Conservation (phyloP, 2,888 invertebrate genomes). For the Leptopilina drosophilae region DNA sequence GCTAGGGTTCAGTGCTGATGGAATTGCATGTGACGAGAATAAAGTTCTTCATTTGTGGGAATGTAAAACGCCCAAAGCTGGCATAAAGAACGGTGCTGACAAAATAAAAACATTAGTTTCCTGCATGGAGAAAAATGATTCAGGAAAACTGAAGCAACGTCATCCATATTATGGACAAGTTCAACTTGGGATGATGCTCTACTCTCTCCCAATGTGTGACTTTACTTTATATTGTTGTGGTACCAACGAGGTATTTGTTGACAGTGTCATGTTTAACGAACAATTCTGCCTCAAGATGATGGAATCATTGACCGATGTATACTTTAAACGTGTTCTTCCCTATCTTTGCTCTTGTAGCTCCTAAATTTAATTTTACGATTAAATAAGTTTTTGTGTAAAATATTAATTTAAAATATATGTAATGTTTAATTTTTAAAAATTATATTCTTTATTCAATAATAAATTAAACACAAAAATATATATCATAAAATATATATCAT, state of each 20-base stretch:
- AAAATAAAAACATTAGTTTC: slow-evolving; percentile 6
- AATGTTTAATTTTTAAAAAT: background rate
- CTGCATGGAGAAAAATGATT: background rate
- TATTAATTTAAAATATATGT: background rate
- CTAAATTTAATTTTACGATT: background rate
- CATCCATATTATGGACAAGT: background rate
- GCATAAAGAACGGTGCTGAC: background rate
- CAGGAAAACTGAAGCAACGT: slow-evolving; percentile 1
- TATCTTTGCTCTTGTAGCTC: background rate
- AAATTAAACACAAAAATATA: slow-evolving; percentile 1
- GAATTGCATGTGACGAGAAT: background rate
- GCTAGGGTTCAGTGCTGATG: background rate
- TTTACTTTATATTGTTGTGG: background rate
- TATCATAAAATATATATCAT: background rate
- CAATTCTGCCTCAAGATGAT: background rate
- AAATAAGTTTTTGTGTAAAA: background rate
- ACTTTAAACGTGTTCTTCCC: background rate
- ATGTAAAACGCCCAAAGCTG: background rate
- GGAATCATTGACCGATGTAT: background rate
- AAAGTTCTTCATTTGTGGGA: background rate
- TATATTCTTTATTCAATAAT: background rate
- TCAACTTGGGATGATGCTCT: background rate
- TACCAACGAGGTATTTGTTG: background rate
- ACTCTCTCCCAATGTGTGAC: background rate
- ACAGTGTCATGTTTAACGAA: background rate